Evolutionary conservation across 2,113 vertebrate genomes (phyloP), one percentile per base, ranked within the genome.

Genomic region (Entelurus aequoreus): DNA sequence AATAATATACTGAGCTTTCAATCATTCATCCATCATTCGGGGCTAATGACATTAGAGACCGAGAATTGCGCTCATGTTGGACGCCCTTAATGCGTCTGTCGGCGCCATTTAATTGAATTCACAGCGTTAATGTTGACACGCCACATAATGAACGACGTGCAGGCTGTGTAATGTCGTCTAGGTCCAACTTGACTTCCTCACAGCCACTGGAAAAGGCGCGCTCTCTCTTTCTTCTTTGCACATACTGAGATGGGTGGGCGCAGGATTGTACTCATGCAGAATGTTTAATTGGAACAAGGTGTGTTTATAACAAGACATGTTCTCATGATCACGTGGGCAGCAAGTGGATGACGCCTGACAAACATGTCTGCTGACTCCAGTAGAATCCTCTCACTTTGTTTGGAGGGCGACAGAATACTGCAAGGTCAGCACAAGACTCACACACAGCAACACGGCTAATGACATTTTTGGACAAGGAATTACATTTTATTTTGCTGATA

Each of bases 11-110:
- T 13, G 68, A 65, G 71, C 50, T 57, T 62, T 63, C 71, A 71
- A 77, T 84, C 64, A 66, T 74, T 83, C 82, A 85, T 84, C 82
- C 81, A 77, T 86, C 83, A 82, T 82, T 62, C 52, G 0, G 54
- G 54, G 62, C 67, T 74, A 86, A 88, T 79, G 63, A 66, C 69
- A 76, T 83, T 82, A 83, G 77, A 72, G 72, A 54, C 72, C 69
- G 57, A 69, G 62, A 69, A 56, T 57, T 47, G 71, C 53, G 49
- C 65, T 74, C 74, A 36, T 62, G 74, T 76, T 72, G 68, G 80
- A 82, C 59, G 66, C 55, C 67, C 74, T 55, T 61, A 68, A 68
- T 71, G 71, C 54, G 62, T 80, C 78, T 74, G 59, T 76, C 74
- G 73, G 60, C 54, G 63, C 67, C 49, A 38, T 68, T 76, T 86